Percentiles rank a stretch among this genome's conserved stretches.
Evolutionary conservation across 1,140 invertebrate species (phyloP).

Genomic region (Cotesia glomerata): DNA sequence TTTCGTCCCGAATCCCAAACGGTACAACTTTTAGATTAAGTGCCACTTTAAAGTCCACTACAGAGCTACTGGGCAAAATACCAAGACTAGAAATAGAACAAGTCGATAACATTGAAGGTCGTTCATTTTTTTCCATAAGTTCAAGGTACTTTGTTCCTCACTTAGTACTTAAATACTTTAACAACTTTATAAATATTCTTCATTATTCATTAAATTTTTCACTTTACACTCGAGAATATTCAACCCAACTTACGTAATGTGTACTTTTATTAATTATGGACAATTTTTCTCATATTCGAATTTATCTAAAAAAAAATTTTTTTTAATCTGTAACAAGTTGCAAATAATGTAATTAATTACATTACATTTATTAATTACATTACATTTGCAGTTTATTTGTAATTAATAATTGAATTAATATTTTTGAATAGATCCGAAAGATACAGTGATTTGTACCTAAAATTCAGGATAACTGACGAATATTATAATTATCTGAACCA

Average conservation of each 20-base stretch:
- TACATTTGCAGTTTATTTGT: not conserved
- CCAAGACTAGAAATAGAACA: conserved; percentile 12
- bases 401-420: not conserved
- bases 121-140: not conserved
- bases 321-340: no score
- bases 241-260: no score
- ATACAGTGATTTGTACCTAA: not conserved
- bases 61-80: not conserved
- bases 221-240: no score
- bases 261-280: no score
- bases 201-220: not conserved
- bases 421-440: not conserved
- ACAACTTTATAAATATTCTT: no score
- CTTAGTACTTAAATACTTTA: no score
- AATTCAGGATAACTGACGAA: not conserved
- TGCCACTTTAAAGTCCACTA: conserved; percentile 4
- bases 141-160: conserved; percentile 13
- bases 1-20: not conserved
- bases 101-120: conserved; percentile 22
- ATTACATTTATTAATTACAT: not conserved
- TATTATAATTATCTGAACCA: not conserved
- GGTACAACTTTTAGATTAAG: not conserved
- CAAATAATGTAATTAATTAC: not conserved
- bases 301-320: no score
- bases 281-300: no score